Conservation (phyloP, 2,888 invertebrate genomes). For the Tromatobia lineatoria region DNA sequence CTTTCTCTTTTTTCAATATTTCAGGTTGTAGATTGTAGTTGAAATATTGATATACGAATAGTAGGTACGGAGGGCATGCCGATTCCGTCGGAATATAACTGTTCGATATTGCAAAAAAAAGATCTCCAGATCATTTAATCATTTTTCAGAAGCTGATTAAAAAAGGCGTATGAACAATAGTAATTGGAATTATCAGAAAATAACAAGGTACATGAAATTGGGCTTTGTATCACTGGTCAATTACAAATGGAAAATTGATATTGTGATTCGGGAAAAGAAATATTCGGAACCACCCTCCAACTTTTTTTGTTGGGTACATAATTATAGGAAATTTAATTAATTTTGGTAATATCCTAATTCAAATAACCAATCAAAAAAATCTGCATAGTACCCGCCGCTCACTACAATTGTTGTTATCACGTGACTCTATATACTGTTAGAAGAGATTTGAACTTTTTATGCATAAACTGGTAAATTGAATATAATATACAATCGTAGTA, state of each 20-base stretch:
- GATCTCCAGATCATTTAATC: neutral
- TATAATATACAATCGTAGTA: too few species aligned
- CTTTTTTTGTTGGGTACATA: too few species aligned
- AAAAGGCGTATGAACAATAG: neutral
- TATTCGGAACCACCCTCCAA: too few species aligned
- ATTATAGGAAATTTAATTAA: too few species aligned
- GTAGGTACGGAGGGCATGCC: neutral
- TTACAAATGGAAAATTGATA: neutral
- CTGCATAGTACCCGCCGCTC: neutral
- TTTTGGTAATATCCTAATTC: neutral
- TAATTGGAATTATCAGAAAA: neutral
- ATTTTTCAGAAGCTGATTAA: neutral
- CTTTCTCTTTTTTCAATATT: conserved; percentile 22
- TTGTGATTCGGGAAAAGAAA: too few species aligned
- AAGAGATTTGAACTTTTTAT: too few species aligned
- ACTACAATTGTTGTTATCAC: neutral
- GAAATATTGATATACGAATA: conserved; percentile 31
- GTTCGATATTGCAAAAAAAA: neutral
- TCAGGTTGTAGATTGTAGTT: conserved; percentile 18
- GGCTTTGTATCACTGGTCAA: neutral
- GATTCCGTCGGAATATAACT: neutral
- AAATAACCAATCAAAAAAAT: neutral
- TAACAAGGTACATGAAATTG: neutral
- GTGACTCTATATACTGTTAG: too few species aligned
- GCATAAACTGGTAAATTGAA: too few species aligned